Percentiles rank a stretch among this genome's conserved stretches.
Evolutionary conservation across 1,140 invertebrate genomes (phyloP).

Genomic region (Drosophila bocqueti): DNA sequence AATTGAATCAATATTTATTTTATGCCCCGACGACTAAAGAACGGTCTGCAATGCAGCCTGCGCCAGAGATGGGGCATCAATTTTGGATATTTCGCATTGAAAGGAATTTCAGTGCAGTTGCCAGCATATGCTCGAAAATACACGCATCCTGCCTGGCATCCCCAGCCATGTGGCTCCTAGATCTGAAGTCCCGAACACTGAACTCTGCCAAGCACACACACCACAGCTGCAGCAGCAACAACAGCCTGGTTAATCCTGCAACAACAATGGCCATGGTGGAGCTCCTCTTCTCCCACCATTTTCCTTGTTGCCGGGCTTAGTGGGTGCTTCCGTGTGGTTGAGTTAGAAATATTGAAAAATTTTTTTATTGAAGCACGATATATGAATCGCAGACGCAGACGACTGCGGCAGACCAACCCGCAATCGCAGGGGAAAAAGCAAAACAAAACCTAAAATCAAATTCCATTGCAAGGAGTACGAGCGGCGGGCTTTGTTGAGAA

Average conservation of each 20-base stretch:
- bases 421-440: slow-evolving; percentile 31
- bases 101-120: slow-evolving; percentile 54
- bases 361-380: slow-evolving; percentile 72
- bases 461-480: slow-evolving; percentile 28
- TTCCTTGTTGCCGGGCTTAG: slow-evolving; percentile 30
- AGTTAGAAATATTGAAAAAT: slow-evolving; percentile 78
- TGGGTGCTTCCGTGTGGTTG: slow-evolving; percentile 7
- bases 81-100: slow-evolving; percentile 66
- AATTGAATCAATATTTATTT: slow-evolving; percentile 73
- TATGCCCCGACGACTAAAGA: slow-evolving; percentile 15
- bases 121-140: slow-evolving; percentile 54
- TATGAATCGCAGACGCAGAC: slow-evolving; percentile 55
- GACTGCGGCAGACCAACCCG: slow-evolving; percentile 7
- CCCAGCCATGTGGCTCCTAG: background rate
- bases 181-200: slow-evolving; percentile 8
- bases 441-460: slow-evolving; percentile 66
- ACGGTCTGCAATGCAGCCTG: background rate
- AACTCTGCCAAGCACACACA: slow-evolving; percentile 12
- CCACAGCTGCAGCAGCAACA: slow-evolving; percentile 12
- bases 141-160: slow-evolving; percentile 37
- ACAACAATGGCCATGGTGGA: slow-evolving; percentile 52
- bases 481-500: slow-evolving; percentile 36
- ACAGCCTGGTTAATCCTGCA: slow-evolving; percentile 64
- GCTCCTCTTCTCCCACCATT: background rate
- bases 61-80: slow-evolving; percentile 26